Evolutionary conservation across 2,888 invertebrate species (phyloP), one percentile per base, ranked within the genome.

Genomic region (Nowickia ferox): DNA sequence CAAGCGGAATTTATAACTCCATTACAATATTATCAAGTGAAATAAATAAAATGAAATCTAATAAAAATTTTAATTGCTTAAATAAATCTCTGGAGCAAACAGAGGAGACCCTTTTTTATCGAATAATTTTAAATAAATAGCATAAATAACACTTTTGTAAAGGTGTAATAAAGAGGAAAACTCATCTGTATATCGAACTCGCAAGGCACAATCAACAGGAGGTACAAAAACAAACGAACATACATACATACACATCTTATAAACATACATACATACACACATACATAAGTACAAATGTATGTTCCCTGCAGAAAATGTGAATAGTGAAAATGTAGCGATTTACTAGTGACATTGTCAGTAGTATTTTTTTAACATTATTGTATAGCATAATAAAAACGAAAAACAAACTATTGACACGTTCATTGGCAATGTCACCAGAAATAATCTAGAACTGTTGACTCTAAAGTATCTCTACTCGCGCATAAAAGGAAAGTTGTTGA

Each of bases 61-160:
- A 79, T 79, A 84, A 80, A 71, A 84, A 84, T 79, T 69, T 84
- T 84, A 84, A 84, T 84, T 84, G 84, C 79, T 63, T 8, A 75
- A 76, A 84, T 84, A 84, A 84, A 84, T 84, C 75, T 80, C 30
- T 30, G 46, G 53, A 61, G 83, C 65, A 63, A 69, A 79, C 66
- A 69, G 68, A 63, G 44, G 17, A 48, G 71, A 78, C 69, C 79
- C 61, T 75, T 78, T 84, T 75, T 71, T 80, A 80, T 75, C 65
- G 79, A 59, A 69, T 30, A 30, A 30, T 30, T 30, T 42, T 79
- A 44, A n/a, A n/a, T 10, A 84, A 68, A 75, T 48, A 69, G 63
- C 61, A 79, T 84, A 74, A 84, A 84, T 84, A 79, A 55, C 46
- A 61, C 57, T 42, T 63, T 68, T 75, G 38, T 57, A 80, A 84